Base-by-base conservation (phyloP, 1,140 invertebrate species). In the Drosophila serrata region DNA sequence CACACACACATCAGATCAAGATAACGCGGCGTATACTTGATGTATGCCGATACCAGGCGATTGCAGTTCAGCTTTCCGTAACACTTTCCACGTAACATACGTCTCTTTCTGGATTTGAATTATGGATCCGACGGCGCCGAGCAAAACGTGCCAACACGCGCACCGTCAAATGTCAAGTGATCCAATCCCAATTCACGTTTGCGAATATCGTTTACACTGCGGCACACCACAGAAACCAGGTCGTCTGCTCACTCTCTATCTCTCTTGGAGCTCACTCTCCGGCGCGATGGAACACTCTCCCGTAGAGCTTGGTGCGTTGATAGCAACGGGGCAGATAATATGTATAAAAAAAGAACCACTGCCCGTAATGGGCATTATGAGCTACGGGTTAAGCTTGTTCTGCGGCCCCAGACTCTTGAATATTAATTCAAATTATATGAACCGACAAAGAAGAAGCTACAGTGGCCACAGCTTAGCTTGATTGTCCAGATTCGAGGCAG, bases 91-190 rank as follows among this genome's bases (percentile, higher is more conserved):
- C 55, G 9, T 43, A 19, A 58, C 55, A 7, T 43, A 19, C 33
- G 46, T 42, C 13, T 13, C n/a, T n/a, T n/a, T n/a, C n/a, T 7
- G 19, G 42, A 59, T 29, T 27, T 56, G 42, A 75, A 46, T 56
- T 61, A 37, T 57, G 55, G 62, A 49, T 59, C 35, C 69, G 39
- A 46, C 15, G 43, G 40, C 67, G 43, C 45, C 43, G 61, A 60
- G 51, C 51, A 12, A 79, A 79, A 85, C 88, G 90, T 91, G 81
- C 84, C 78, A 75, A 68, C 87, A 79, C 81, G 88, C 84, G 75
- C 75, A 77, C 81, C 82, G 91, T 91, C 91, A 92, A 91, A 92
- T 92, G 91, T 92, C 91, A 92, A 92, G 87, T 92, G 91, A 92
- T 82, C 63, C 73, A 35, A 61, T 40, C 79, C 63, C 73, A 29